Conservation (phyloP, 2,113 vertebrate genomes). For the Eulemur rufifrons region DNA sequence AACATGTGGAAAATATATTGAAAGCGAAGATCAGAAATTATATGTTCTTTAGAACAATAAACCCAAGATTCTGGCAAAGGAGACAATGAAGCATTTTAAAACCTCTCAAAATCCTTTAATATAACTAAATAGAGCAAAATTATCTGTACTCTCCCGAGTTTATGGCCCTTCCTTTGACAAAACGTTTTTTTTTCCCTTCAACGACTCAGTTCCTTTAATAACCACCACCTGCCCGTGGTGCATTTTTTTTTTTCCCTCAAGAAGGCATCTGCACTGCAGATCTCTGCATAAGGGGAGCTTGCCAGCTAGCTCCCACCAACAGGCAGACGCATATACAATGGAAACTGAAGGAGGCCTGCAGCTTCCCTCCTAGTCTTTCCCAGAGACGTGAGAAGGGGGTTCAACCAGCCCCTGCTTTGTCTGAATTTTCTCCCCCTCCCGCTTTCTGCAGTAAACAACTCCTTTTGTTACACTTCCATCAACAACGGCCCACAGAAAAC, state of each 20-base stretch:
- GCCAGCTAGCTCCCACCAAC: constrained; percentile 62
- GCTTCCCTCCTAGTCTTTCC: constrained; percentile 50
- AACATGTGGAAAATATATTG: neutral
- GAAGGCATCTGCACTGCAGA: constrained; percentile 80
- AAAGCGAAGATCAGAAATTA: neutral
- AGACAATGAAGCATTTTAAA: neutral
- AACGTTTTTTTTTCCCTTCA: neutral
- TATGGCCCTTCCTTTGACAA: neutral
- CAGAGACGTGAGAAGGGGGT: constrained; percentile 16
- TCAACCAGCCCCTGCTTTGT: constrained; percentile 64
- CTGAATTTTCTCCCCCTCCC: constrained; percentile 33
- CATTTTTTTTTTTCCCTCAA: neutral
- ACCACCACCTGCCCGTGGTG: constrained; percentile 68
- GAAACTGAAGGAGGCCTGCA: constrained; percentile 49
- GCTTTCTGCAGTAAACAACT: constrained; percentile 14
- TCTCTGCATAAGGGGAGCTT: constrained; percentile 27
- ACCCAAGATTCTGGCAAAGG: neutral
- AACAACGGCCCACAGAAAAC: neutral
- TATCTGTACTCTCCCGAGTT: neutral
- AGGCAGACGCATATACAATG: constrained; percentile 57
- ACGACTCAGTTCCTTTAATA: constrained; percentile 63
- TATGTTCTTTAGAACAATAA: neutral
- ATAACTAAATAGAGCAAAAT: neutral
- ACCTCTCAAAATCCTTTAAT: neutral
- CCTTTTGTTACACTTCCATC: constrained; percentile 26